Evolutionary conservation across 2,797 vertebrate species (phyloP).

Genomic region (Atherinosoma microstoma): DNA sequence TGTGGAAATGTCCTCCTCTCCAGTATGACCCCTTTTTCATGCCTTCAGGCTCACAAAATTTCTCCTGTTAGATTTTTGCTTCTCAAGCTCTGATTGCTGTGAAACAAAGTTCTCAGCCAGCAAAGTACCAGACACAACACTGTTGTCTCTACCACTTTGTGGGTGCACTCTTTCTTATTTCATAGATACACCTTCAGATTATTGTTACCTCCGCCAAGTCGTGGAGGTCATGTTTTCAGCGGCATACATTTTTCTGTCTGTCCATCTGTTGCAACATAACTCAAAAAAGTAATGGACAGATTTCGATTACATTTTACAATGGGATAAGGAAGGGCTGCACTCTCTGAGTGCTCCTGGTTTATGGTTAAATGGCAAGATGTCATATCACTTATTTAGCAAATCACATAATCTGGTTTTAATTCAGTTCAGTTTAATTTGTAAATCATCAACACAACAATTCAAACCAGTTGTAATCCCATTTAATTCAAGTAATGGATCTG

Average conservation of each 20-base stretch:
- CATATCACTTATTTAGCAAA: background rate
- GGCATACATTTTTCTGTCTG: too few species aligned
- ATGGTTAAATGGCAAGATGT: background rate
- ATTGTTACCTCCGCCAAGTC: too few species aligned
- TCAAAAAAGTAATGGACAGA: too few species aligned
- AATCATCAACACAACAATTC: background rate
- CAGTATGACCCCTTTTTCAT: background rate
- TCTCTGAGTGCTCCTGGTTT: too few species aligned
- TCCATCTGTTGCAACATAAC: too few species aligned
- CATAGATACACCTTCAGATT: too few species aligned
- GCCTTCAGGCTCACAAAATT: background rate
- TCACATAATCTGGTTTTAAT: background rate
- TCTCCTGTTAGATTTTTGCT: background rate
- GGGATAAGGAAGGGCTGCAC: too few species aligned
- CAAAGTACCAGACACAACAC: background rate
- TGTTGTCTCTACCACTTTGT: background rate
- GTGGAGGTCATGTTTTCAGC: too few species aligned
- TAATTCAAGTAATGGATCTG: background rate
- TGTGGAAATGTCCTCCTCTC: background rate
- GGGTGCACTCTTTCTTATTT: background rate
- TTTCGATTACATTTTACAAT: too few species aligned
- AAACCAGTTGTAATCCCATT: background rate
- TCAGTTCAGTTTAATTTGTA: background rate
- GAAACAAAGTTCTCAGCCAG: background rate
- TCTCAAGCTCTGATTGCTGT: too few species aligned